Percentiles rank a stretch among this genome's conserved stretches.
Evolutionary conservation across 2,888 invertebrate species (phyloP).

Genomic region (Zootermopsis nevadensis): DNA sequence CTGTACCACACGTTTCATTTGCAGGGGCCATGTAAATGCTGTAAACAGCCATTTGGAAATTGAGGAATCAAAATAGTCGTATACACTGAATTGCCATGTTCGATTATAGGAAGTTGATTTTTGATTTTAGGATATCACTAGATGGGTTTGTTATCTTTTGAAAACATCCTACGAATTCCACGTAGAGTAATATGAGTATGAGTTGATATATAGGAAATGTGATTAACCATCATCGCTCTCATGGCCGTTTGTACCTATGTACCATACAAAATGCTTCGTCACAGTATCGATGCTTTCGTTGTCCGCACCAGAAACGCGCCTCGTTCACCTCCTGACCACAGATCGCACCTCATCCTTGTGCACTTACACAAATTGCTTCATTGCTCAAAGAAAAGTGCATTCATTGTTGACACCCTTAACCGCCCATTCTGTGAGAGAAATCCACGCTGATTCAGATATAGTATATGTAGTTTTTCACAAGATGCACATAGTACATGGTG

Average conservation of each 20-base stretch:
- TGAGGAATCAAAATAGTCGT: neutral
- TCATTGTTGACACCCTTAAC: constrained; percentile 43
- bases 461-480: constrained; percentile 37
- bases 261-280: constrained; percentile 3
- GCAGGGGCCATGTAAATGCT: constrained; percentile 9
- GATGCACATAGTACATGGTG: constrained; percentile 29
- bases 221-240: constrained; percentile 6
- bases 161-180: neutral
- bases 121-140: neutral
- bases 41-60: constrained; percentile 15
- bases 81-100: neutral
- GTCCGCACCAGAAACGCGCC: constrained; percentile 12
- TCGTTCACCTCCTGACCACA: neutral
- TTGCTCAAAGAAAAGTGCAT: constrained; percentile 44
- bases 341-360: neutral
- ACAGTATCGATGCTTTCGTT: constrained; percentile 29
- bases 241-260: constrained; percentile 26
- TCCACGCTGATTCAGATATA: neutral
- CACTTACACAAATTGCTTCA: constrained; percentile 31
- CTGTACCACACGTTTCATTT: neutral
- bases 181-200: constrained; percentile 24
- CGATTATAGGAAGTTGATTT: neutral
- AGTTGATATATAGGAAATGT: constrained; percentile 43
- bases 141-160: neutral
- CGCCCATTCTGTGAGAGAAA: constrained; percentile 7